Evolutionary conservation across 2,888 invertebrate species (phyloP), one percentile per base, ranked within the genome.

Genomic region (Cryptus armator): DNA sequence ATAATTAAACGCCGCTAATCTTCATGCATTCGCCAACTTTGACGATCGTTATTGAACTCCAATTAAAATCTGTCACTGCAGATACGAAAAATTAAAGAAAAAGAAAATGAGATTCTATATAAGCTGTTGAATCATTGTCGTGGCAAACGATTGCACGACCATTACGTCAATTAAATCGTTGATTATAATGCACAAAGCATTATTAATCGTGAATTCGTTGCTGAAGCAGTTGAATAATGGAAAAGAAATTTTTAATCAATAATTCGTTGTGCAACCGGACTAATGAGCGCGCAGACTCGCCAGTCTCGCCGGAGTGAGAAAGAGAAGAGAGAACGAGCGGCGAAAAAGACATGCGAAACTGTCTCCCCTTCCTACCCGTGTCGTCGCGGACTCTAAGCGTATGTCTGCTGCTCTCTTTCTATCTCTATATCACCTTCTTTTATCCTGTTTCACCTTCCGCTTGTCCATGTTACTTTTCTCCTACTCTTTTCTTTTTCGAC

Each of bases 271-370:
- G 70, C 76, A 80, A 74, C 44, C 67, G 77, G 32, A 62, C 62
- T 84, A 84, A 84, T 81, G 84, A 84, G 84, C 76, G 77, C 72
- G 81, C 81, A 76, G 80, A 51, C 80, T 80, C 80, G 44, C 72
- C 67, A 70, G 64, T 62, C 75, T 64, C 68, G 64, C 12, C 75
- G 37, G 75, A 37, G 77, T 46, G 56, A 68, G 68, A 59, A 48
- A 46, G 29, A 53, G 29, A 46, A n/a, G n/a, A 29, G 29, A 32
- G 9, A 70, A 16, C 19, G 24, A 59, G 71, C 56, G 77, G 71
- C 56, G 77, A 66, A 24, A 64, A n/a, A 64, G 62, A 68, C 44
- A 56, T 29, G 59, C 16, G 16, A 62, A 62, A 62, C 29, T 14
- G 14, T 29, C 59, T 62, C 59, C 14, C n/a, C 59, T n/a, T 32